These are phyloP conservation scores for Acheta domesticus DNA, from an alignment of 2,888 invertebrate genomes.

Conservation along the genomic window DNA sequence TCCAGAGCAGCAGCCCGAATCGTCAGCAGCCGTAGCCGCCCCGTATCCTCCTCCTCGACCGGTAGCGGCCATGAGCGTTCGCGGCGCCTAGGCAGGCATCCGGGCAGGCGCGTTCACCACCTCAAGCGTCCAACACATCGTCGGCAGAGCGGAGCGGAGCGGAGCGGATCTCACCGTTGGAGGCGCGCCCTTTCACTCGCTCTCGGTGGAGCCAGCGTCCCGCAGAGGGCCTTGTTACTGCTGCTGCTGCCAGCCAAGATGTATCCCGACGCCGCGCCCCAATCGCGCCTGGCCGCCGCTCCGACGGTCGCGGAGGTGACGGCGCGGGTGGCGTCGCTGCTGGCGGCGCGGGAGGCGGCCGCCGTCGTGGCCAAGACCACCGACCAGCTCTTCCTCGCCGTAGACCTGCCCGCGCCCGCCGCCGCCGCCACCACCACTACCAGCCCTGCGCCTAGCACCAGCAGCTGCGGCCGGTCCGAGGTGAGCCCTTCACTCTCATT, in stretches of 20 bases:
- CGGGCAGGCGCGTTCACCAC: too few relatives aligned
- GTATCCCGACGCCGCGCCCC: not conserved
- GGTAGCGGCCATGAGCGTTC: too few relatives aligned
- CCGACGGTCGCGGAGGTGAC: not conserved
- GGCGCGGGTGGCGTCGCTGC: not conserved
- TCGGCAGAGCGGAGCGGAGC: too few relatives aligned
- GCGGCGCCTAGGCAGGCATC: too few relatives aligned
- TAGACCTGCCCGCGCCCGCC: not conserved
- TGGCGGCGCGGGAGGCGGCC: not conserved
- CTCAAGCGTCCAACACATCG: too few relatives aligned
- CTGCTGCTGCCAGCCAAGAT: not conserved
- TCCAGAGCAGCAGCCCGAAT: too few relatives aligned
- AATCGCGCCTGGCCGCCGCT: not conserved
- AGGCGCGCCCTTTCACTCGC: too few relatives aligned
- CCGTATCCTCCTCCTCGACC: too few relatives aligned
- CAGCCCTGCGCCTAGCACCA: not conserved
- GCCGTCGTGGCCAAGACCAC: not conserved
- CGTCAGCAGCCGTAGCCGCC: too few relatives aligned
- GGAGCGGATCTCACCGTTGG: too few relatives aligned
- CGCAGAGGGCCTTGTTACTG: too few relatives aligned
- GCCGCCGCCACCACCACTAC: not conserved
- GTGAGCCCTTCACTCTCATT: not conserved
- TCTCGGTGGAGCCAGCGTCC: too few relatives aligned
- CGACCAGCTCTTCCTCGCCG: not conserved
- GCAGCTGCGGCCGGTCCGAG: not conserved